Evolutionary conservation across 1,140 invertebrate genomes (phyloP).

Genomic region (Bombus sylvicola): DNA sequence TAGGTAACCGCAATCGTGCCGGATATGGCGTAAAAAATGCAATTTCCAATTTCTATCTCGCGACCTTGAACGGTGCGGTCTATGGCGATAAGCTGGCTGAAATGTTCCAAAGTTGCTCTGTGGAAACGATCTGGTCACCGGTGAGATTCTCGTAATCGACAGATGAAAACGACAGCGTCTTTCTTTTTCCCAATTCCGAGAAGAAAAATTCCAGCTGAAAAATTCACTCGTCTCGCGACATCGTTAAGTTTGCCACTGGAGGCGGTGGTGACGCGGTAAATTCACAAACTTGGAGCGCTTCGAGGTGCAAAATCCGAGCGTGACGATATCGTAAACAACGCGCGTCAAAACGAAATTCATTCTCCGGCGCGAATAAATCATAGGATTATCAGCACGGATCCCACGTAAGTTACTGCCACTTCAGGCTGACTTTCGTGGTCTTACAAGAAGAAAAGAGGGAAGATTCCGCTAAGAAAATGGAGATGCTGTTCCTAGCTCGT

Average conservation of each 20-base stretch:
- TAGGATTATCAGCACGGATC: slow-evolving; percentile 19
- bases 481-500: not conserved
- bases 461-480: not conserved
- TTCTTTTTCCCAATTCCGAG: not conserved
- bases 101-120: too few species aligned
- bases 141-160: not conserved
- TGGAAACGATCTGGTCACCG: not conserved
- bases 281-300: not conserved
- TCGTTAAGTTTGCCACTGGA: too few species aligned
- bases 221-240: too few species aligned
- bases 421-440: not conserved
- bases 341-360: slow-evolving; percentile 31
- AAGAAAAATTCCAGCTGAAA: too few species aligned
- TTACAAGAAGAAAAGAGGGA: too few species aligned
- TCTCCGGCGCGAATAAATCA: slow-evolving; percentile 42
- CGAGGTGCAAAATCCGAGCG: not conserved
- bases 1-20: not conserved
- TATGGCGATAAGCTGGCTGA: not conserved
- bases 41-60: too few species aligned
- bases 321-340: slow-evolving; percentile 32
- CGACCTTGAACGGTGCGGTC: not conserved
- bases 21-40: not conserved
- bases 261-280: not conserved
- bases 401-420: not conserved
- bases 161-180: not conserved